Conservation (phyloP, 2,888 invertebrate genomes). For the Sphaerophoria rueppellii region DNA sequence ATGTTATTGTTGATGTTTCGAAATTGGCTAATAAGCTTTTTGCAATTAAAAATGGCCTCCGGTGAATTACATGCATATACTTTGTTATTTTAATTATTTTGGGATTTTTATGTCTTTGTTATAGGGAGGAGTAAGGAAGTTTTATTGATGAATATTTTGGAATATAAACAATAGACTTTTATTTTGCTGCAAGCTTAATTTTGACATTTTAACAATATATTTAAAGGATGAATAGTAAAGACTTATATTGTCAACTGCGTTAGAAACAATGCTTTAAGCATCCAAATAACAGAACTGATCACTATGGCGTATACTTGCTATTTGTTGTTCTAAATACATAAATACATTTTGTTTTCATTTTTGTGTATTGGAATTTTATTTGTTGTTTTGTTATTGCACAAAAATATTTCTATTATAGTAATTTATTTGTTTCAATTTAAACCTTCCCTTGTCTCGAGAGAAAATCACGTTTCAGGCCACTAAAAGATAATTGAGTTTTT, state of each 20-base stretch:
- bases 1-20: neutral
- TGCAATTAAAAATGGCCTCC: constrained; percentile 5
- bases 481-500: neutral
- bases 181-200: no score
- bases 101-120: neutral
- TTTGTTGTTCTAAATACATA: no score
- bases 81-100: neutral
- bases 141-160: neutral
- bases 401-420: neutral
- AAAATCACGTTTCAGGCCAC: neutral
- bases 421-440: neutral
- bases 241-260: no score
- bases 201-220: no score
- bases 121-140: neutral
- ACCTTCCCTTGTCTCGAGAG: no score
- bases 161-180: no score
- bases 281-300: no score
- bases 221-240: no score
- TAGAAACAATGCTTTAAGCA: no score
- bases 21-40: constrained; percentile 2
- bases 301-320: no score
- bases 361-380: neutral
- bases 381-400: neutral
- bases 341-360: neutral
- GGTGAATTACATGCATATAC: neutral